Conservation (phyloP, 2,113 vertebrate genomes). For the Varanus komodoensis region DNA sequence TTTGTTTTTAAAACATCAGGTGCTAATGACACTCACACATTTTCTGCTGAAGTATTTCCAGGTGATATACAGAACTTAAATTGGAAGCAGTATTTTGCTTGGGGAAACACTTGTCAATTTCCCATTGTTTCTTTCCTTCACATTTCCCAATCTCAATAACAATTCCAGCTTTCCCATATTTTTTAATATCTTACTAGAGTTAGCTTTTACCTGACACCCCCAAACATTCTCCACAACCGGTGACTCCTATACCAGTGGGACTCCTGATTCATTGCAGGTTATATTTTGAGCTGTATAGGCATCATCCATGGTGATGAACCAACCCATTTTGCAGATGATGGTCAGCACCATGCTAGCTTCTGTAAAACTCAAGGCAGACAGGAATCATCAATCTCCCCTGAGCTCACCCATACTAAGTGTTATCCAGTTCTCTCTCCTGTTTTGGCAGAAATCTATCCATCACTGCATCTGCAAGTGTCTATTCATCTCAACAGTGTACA, state of each 20-base stretch:
- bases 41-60: not conserved
- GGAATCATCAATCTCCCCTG: too few species aligned
- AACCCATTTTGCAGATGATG: too few species aligned
- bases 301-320: too few species aligned
- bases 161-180: not conserved
- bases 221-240: too few species aligned
- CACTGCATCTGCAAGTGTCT: not conserved
- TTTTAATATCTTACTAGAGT: not conserved
- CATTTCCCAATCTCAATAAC: not conserved
- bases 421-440: not conserved
- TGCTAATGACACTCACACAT: too few species aligned
- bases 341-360: too few species aligned
- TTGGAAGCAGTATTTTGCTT: not conserved
- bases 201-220: not conserved
- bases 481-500: not conserved
- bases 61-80: not conserved
- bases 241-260: too few species aligned
- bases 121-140: not conserved
- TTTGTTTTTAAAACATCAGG: not conserved
- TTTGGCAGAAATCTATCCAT: not conserved
- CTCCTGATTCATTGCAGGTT: too few species aligned
- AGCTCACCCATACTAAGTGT: not conserved
- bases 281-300: too few species aligned
- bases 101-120: not conserved
- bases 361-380: too few species aligned